Conservation (phyloP, 2,888 invertebrate species). For the Notodonta ziczac region DNA sequence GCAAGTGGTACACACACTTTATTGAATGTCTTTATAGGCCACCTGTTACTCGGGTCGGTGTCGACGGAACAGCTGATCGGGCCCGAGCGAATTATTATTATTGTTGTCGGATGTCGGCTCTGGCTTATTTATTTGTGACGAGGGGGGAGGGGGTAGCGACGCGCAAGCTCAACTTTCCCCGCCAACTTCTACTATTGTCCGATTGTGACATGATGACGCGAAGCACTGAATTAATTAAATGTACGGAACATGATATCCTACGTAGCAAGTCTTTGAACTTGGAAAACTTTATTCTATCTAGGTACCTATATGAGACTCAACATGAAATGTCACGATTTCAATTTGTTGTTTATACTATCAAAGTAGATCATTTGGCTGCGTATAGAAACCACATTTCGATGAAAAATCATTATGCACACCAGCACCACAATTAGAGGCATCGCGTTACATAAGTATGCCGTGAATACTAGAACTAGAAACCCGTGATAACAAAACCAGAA, state of each 20-base stretch:
- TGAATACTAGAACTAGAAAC: too few relatives aligned
- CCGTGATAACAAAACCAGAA: too few relatives aligned
- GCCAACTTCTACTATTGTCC: conserved; percentile 60
- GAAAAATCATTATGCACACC: too few relatives aligned
- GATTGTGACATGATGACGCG: conserved; percentile 46
- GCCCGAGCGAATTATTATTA: conserved; percentile 81
- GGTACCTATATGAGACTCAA: not conserved
- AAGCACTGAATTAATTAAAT: conserved; percentile 38
- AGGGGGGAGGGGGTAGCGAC: conserved; percentile 55
- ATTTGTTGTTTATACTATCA: not conserved
- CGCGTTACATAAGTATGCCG: too few relatives aligned
- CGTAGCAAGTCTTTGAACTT: not conserved
- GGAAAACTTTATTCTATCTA: not conserved
- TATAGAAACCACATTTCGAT: too few relatives aligned
- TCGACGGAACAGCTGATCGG: conserved; percentile 82
- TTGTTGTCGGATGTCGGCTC: conserved; percentile 76
- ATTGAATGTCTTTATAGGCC: conserved; percentile 85
- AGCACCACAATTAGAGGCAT: too few relatives aligned
- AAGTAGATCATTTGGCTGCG: too few relatives aligned
- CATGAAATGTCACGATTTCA: not conserved
- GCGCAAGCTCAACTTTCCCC: conserved; percentile 63
- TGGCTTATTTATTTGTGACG: conserved; percentile 79
- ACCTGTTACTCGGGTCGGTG: conserved; percentile 84
- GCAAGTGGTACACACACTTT: conserved; percentile 82
- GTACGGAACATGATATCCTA: conserved; percentile 9